These are phyloP conservation scores for Girardinichthys multiradiatus DNA, from an alignment of 2,113 vertebrate species.

Conservation along the genomic window DNA sequence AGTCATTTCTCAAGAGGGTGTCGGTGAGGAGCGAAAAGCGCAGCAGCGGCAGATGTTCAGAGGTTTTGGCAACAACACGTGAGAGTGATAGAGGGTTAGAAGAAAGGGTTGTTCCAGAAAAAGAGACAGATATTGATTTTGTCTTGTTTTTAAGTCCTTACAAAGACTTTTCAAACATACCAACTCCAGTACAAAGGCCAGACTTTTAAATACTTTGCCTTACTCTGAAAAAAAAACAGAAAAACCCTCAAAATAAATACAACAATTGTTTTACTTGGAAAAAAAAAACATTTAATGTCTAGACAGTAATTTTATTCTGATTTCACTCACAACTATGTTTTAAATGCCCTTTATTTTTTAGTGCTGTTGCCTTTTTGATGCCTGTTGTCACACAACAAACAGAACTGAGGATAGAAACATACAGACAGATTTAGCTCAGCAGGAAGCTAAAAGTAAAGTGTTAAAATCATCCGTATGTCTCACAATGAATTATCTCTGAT, in stretches of 20 bases:
- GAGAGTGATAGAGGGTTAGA: neutral
- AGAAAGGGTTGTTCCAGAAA: neutral
- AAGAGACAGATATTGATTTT: constrained; percentile 38
- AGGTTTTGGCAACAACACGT: neutral
- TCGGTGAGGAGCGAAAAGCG: neutral
- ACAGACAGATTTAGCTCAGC: constrained; percentile 44
- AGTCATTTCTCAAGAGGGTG: neutral
- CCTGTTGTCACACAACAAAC: constrained; percentile 9
- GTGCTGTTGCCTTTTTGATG: constrained; percentile 6
- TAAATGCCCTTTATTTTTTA: too few species aligned
- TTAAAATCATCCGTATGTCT: constrained; percentile 52
- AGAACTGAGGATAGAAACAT: constrained; percentile 15
- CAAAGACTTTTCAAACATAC: constrained; percentile 40
- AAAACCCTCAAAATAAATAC: neutral
- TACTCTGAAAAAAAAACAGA: neutral
- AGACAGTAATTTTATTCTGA: neutral
- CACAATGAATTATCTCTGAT: neutral
- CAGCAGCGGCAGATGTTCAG: constrained; percentile 11
- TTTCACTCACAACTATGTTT: neutral
- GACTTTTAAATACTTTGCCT: constrained; percentile 21
- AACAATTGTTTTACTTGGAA: too few species aligned
- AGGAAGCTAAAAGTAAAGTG: constrained; percentile 36
- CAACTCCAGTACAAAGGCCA: constrained; percentile 24
- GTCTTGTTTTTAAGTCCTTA: constrained; percentile 49
- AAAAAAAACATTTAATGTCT: too few species aligned